phyloP scores from a whole-genome alignment of 2,888 invertebrate species.

The Fragum whitleyi region DNA sequence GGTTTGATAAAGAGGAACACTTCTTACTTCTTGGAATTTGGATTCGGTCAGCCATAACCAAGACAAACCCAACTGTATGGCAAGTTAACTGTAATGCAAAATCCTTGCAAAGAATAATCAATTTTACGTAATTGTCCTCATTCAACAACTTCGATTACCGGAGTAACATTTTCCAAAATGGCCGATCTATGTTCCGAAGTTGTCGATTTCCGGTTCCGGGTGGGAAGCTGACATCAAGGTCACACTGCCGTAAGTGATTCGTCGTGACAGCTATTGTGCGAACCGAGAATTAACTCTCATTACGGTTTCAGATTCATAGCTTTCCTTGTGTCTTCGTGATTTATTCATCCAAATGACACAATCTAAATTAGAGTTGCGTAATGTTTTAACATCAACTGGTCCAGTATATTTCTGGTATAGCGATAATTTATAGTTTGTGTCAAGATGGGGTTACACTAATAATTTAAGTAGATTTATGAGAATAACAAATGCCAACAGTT shows the following conservation, averaged over 20 bases:
- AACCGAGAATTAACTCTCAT: slow-evolving; percentile 14
- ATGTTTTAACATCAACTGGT: background rate
- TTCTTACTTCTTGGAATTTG: too few species aligned
- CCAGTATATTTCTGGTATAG: background rate
- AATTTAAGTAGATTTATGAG: too few species aligned
- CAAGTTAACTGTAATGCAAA: slow-evolving; percentile 4
- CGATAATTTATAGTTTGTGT: too few species aligned
- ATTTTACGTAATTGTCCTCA: slow-evolving; percentile 9
- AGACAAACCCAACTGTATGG: too few species aligned
- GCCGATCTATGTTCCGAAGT: slow-evolving; percentile 19
- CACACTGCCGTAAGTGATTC: slow-evolving; percentile 10
- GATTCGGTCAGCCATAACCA: too few species aligned
- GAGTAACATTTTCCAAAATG: slow-evolving; percentile 12
- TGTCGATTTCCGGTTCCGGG: slow-evolving; percentile 18
- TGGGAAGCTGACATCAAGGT: slow-evolving; percentile 22
- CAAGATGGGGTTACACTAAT: too few species aligned
- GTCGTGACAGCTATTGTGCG: slow-evolving; percentile 12
- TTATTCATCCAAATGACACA: background rate
- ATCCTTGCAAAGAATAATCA: slow-evolving; percentile 13
- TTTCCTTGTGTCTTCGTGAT: background rate
- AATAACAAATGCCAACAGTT: too few species aligned
- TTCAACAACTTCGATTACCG: slow-evolving; percentile 6
- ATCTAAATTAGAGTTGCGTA: background rate
- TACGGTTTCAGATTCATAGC: slow-evolving; percentile 11
- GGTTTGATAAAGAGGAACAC: too few species aligned